phyloP scores from a whole-genome alignment of 2,888 invertebrate genomes.

The Diaphora mendica region DNA sequence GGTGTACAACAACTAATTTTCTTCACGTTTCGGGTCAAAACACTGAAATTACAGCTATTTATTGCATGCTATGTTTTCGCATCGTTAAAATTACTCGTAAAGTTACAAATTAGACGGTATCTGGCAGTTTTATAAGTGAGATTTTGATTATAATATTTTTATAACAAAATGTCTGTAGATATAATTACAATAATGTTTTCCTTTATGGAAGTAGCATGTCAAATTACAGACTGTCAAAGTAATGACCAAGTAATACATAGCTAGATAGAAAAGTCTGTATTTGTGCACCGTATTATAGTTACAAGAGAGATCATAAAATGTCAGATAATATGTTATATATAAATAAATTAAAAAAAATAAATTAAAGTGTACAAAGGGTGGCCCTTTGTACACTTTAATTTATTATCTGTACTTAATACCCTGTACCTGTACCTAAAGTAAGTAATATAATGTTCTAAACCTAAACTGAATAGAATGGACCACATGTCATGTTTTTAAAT shows the following conservation, averaged over 20 bases:
- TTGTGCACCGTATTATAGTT: too few relatives aligned
- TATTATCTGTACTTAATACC: too few relatives aligned
- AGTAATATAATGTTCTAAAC: too few relatives aligned
- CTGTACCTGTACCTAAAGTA: too few relatives aligned
- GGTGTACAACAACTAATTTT: neutral
- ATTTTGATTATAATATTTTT: neutral
- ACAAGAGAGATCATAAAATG: too few relatives aligned
- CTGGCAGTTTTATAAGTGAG: neutral
- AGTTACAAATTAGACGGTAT: conserved; percentile 6
- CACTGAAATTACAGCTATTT: conserved; percentile 7
- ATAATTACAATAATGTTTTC: neutral
- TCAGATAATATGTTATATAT: too few relatives aligned
- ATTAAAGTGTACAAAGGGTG: too few relatives aligned
- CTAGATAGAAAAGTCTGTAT: too few relatives aligned
- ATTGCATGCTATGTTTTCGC: neutral
- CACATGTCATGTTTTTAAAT: too few relatives aligned
- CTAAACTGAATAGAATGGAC: too few relatives aligned
- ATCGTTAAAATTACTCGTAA: conserved; percentile 1
- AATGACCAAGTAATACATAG: neutral
- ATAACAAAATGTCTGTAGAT: neutral
- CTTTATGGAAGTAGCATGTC: neutral
- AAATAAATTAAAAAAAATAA: too few relatives aligned
- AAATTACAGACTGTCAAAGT: neutral
- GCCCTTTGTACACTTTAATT: too few relatives aligned
- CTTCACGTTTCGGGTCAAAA: neutral